Base-by-base conservation (phyloP, 2,113 vertebrate species). In the Percopsis transmontana region DNA sequence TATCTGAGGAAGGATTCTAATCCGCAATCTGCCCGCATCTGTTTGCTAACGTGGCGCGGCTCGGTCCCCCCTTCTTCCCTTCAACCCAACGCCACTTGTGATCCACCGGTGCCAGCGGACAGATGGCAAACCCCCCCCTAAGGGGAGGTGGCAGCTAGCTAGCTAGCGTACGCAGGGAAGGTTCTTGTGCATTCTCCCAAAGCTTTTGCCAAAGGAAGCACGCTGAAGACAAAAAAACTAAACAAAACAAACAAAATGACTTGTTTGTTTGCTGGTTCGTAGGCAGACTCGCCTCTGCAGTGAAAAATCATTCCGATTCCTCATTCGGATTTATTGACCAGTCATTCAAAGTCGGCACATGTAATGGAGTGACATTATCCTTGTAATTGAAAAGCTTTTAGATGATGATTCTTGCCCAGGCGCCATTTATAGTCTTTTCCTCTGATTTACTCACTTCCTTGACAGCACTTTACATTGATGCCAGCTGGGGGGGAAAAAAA, bases 21-120 rank as follows among this genome's bases (percentile, higher is more conserved):
- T 90, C 86, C 89, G 76, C 89, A 87, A 87, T 87, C 86, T 83
- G 79, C 89, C 85, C 70, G 89, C 90, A 90, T 90, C 90, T 91
- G 90, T 89, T 88, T 85, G 79, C 80, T 81, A 84, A 80, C 85
- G 85, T 85, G 80, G 79, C 83, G 70, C 72, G 70, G 63, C 74
- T 60, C 80, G 59, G 15, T 66, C 72, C 74, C 15, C 50, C 66
- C 72, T 68, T 68, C 70, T 18, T 16, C 41, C 23, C 41, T 15
- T 50, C 72, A 71, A 68, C 77, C 80, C 38, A 51, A 6, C 69
- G 83, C 82, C 62, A 68, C 18, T 85, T 89, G 76, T 85, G 89
- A 89, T 87, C 81, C 84, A 79, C 44, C 42, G 74, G 81, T 84
- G 87, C 88, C 85, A 85, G 84, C 51, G 82, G 89, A 87, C 89